These are phyloP conservation scores for Clarias gariepinus DNA, from an alignment of 2,113 vertebrate species.

Conservation along the genomic window DNA sequence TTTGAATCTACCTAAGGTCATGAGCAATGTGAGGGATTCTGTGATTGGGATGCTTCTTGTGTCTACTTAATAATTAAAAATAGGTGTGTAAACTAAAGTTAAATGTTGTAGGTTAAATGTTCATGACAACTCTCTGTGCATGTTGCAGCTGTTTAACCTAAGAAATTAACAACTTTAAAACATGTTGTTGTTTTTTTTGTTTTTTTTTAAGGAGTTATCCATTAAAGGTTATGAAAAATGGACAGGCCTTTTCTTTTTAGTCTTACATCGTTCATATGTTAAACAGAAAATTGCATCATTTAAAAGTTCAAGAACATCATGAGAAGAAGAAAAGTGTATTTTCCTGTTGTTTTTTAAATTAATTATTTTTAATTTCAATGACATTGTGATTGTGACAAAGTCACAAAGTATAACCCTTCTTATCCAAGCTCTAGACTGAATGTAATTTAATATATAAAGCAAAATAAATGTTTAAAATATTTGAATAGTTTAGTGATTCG, in stretches of 20 bases:
- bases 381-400: neutral
- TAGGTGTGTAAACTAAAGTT: neutral
- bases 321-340: neutral
- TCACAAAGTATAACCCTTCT: neutral
- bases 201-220: neutral
- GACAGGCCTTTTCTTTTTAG: neutral
- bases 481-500: neutral
- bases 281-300: neutral
- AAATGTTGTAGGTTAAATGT: neutral
- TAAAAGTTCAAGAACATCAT: neutral
- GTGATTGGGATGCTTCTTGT: neutral
- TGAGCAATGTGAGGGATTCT: neutral
- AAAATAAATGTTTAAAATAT: neutral
- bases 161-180: neutral
- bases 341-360: neutral
- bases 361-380: neutral
- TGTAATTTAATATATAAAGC: neutral
- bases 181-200: neutral
- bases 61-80: neutral
- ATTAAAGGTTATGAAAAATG: neutral
- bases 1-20: neutral
- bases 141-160: neutral
- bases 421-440: neutral
- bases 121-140: neutral
- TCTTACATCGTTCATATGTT: neutral